Evolutionary conservation across 2,113 vertebrate species (phyloP).

Genomic region (Cettia cetti): DNA sequence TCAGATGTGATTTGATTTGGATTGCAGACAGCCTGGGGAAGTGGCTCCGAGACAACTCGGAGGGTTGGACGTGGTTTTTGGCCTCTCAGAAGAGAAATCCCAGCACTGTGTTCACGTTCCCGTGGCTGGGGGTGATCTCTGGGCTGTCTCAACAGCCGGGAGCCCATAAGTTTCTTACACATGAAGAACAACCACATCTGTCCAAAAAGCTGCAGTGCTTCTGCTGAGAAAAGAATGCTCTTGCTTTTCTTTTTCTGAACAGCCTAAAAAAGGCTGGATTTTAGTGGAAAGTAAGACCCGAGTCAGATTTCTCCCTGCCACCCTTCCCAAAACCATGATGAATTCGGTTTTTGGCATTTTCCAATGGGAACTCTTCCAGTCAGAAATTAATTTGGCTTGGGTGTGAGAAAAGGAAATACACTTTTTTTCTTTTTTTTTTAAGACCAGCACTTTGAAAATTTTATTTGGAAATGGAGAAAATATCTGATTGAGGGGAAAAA

Average conservation of each 20-base stretch:
- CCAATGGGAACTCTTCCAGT: neutral
- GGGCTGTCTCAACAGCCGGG: neutral
- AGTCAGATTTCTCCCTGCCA: neutral
- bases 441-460: neutral
- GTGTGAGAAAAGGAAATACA: neutral
- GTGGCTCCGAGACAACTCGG: neutral
- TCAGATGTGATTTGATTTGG: conserved; percentile 24
- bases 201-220: neutral
- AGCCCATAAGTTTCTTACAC: neutral
- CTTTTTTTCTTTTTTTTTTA: neutral
- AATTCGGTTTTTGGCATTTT: neutral
- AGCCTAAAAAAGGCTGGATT: neutral
- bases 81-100: neutral
- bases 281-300: neutral
- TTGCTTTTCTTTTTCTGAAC: neutral
- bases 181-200: neutral
- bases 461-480: neutral
- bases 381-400: neutral
- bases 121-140: neutral
- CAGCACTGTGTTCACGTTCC: fast-evolving
- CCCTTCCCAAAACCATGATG: neutral
- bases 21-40: neutral
- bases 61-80: neutral
- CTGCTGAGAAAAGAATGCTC: neutral
- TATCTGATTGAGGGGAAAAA: neutral